These are phyloP conservation scores for Porphyrio hochstetteri DNA, from an alignment of 2,113 vertebrate species.

Conservation along the genomic window DNA sequence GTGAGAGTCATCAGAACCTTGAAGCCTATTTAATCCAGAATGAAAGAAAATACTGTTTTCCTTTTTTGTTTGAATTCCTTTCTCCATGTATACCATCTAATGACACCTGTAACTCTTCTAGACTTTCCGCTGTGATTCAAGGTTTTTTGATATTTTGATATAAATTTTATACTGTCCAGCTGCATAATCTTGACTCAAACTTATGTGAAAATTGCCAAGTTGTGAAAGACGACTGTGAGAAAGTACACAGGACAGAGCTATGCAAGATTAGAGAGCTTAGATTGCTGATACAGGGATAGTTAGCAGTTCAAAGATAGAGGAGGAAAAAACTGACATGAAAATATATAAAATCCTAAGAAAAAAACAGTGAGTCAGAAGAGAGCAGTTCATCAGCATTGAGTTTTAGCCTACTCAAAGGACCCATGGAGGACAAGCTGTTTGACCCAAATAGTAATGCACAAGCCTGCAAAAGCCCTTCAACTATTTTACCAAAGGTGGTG, in stretches of 20 bases:
- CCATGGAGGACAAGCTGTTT: accelerated
- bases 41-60: neutral
- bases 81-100: neutral
- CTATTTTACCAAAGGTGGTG: neutral
- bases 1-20: neutral
- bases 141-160: neutral
- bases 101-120: neutral
- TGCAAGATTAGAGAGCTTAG: neutral
- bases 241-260: neutral
- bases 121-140: neutral
- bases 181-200: neutral
- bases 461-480: neutral
- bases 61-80: neutral
- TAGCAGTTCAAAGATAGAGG: neutral
- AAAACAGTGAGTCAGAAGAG: neutral
- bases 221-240: neutral
- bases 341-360: neutral
- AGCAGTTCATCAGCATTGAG: neutral
- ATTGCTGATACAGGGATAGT: neutral
- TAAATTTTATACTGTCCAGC: neutral
- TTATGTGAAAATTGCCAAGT: neutral
- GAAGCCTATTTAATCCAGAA: neutral
- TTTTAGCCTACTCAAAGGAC: neutral
- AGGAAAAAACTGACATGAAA: neutral
- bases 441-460: neutral